Conservation (phyloP, 2,888 invertebrate species). For the Dendrolimus pini region DNA sequence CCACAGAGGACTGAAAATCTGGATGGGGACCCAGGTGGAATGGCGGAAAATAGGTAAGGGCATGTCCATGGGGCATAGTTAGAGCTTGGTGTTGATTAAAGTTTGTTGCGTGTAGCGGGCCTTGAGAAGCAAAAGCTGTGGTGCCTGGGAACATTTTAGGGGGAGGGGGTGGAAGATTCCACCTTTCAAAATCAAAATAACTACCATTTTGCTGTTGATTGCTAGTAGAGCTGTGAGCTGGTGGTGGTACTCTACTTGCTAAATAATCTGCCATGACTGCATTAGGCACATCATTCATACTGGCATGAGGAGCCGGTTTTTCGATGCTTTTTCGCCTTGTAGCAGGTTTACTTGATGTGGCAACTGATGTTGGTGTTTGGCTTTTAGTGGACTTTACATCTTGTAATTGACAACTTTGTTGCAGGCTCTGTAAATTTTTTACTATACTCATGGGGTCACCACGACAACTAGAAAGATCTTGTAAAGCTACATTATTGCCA, state of each 20-base stretch:
- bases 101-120: slow-evolving; percentile 72
- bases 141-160: slow-evolving; percentile 82
- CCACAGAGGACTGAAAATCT: slow-evolving; percentile 80
- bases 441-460: slow-evolving; percentile 87
- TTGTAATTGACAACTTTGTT: slow-evolving; percentile 77
- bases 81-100: slow-evolving; percentile 80
- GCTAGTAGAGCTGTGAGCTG: slow-evolving; percentile 81
- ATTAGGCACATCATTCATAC: slow-evolving; percentile 73
- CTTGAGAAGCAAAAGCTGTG: slow-evolving; percentile 77
- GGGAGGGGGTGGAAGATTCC: slow-evolving; percentile 84
- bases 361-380: slow-evolving; percentile 38
- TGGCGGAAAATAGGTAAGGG: slow-evolving; percentile 86
- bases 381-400: slow-evolving; percentile 71
- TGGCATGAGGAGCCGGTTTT: slow-evolving; percentile 52
- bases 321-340: slow-evolving; percentile 80
- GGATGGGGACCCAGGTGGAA: slow-evolving; percentile 84
- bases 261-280: slow-evolving; percentile 75
- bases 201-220: slow-evolving; percentile 80
- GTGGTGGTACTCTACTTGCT: slow-evolving; percentile 81
- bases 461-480: slow-evolving; percentile 84
- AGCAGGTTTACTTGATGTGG: slow-evolving; percentile 38
- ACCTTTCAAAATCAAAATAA: slow-evolving; percentile 88
- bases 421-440: slow-evolving; percentile 81
- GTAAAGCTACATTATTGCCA: slow-evolving; percentile 77
- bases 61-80: slow-evolving; percentile 82